Evolutionary conservation across 2,113 vertebrate genomes (phyloP), one percentile per base, ranked within the genome.

Genomic region (Cyprinus carpio): DNA sequence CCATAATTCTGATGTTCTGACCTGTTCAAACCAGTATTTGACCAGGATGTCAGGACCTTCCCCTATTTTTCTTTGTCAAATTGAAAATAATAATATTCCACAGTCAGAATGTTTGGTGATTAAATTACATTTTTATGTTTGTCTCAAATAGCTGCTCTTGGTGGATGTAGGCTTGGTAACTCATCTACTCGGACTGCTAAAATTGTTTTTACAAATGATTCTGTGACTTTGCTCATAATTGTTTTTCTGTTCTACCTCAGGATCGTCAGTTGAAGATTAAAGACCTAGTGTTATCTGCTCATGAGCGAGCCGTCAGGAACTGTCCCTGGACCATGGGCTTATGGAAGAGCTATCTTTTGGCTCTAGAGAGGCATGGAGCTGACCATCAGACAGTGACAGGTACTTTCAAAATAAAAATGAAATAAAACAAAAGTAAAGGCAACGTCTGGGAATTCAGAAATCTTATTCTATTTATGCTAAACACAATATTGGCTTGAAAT

Each of bases 261-360:
- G 97, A 99, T 88, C 95, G 96, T 60, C 96, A 98, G 91, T 93
- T 99, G 91, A 99, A 96, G 90, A 95, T 98, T 60, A 98, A 96
- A 89, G 96, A 97, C 0, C 37, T 99, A 91, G 98, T 99, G 69
- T 91, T 99, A 4, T 95, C 97, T 0, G 94, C 94, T 46, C 97
- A 99, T 2, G 96, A 96, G n/a, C 96, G 98, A 0, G 98, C 98
- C 0, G 96, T 98, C 71, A 93, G 98, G 91, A 99, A 99, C 92
- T 99, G 98, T 49, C 98, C 98, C 15, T 99, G 98, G 98, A 98
- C 97, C 0, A 97, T 99, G 74, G 94, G 95, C 75, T 92, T 99
- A 84, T 99, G 98, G 98, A 98, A 95, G 84, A 94, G 94, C 27
- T 98, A 97, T 91, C 93, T 99, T 58, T 60, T 97, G 31, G 98